These are phyloP conservation scores for Echinops telfairi DNA, from an alignment of 2,113 vertebrate species.

Conservation along the genomic window DNA sequence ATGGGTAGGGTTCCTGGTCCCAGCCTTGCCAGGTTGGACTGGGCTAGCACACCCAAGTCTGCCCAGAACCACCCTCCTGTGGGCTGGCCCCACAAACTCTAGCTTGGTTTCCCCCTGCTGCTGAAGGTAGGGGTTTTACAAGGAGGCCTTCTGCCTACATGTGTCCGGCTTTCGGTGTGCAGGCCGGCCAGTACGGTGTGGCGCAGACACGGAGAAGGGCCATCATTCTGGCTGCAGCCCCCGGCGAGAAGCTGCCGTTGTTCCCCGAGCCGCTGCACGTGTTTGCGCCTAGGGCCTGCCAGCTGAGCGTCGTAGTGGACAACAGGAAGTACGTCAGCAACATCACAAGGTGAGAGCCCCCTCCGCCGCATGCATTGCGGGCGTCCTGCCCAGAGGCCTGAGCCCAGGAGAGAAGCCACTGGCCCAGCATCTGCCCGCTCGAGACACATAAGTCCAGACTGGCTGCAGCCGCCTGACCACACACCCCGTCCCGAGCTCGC, in stretches of 20 bases:
- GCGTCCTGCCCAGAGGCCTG: too few species aligned
- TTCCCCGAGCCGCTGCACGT: constrained; percentile 96
- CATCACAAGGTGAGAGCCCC: constrained; percentile 91
- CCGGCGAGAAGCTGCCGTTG: constrained; percentile 94
- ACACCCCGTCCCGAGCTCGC: too few species aligned
- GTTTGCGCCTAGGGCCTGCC: constrained; percentile 95
- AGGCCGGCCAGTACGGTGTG: constrained; percentile 97
- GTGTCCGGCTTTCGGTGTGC: background rate
- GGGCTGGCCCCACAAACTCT: background rate
- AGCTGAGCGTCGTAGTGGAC: constrained; percentile 95
- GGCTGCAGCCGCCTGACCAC: too few species aligned
- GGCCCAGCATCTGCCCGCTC: too few species aligned
- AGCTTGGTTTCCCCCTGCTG: too few species aligned
- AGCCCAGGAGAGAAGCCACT: accelerated
- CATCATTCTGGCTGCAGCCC: constrained; percentile 95
- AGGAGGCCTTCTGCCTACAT: background rate
- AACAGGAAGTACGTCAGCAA: constrained; percentile 97
- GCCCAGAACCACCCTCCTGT: too few species aligned
- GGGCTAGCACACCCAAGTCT: accelerated
- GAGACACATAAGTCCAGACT: too few species aligned
- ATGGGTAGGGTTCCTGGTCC: background rate
- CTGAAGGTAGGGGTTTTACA: too few species aligned
- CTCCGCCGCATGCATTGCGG: accelerated
- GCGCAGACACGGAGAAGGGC: constrained; percentile 96
- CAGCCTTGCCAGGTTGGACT: accelerated